These are phyloP conservation scores for Telmatochromis brichardi DNA, from an alignment of 2,113 vertebrate genomes.

Conservation along the genomic window DNA sequence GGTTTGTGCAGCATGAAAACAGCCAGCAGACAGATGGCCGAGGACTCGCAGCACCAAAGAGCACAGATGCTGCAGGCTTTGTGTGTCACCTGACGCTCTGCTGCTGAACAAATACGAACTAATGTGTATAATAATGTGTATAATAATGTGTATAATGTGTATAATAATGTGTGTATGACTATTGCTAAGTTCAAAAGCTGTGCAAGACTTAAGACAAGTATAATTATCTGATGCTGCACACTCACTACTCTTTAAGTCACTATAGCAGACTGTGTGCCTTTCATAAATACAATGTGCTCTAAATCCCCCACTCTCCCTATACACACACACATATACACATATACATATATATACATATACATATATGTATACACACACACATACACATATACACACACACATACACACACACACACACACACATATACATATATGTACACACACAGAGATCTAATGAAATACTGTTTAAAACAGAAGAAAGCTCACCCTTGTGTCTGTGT, in stretches of 20 bases:
- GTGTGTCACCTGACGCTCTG: background rate
- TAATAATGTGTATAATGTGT: too few relatives aligned
- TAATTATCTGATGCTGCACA: background rate
- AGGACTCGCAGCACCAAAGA: background rate
- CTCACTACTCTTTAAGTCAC: background rate
- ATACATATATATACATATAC: accelerated
- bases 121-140: background rate
- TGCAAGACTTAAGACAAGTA: background rate
- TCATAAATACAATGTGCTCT: background rate
- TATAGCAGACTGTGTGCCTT: background rate
- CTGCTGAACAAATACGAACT: background rate
- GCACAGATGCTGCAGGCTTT: slow-evolving; percentile 38
- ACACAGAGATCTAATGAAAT: accelerated
- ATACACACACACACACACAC: accelerated
- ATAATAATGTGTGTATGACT: background rate
- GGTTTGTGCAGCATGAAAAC: background rate
- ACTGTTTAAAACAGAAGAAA: background rate
- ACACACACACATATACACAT: background rate
- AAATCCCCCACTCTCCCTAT: accelerated
- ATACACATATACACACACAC: accelerated
- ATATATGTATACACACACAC: accelerated
- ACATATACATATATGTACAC: accelerated
- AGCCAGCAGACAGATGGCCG: slow-evolving; percentile 25
- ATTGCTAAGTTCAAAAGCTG: background rate
- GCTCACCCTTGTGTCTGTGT: slow-evolving; percentile 11